A percentile compares a stretch with the other conserved stretches of the same genome.
These are phyloP conservation scores for Eumerus sabulonum DNA, from an alignment of 2,888 invertebrate species.

Conservation along the genomic window DNA sequence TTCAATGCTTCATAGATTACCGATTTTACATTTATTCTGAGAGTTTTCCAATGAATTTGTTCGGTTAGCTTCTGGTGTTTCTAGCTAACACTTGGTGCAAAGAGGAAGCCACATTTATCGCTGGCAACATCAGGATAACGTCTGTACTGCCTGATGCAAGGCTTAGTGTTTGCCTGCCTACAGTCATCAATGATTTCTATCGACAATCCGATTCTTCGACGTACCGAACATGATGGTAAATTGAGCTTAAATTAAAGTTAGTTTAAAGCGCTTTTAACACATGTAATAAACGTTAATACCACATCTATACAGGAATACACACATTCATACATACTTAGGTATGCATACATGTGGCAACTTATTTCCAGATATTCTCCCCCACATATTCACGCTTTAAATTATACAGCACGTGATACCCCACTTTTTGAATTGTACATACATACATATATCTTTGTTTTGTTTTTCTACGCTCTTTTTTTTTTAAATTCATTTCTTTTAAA, in stretches of 20 bases:
- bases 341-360: too few relatives aligned
- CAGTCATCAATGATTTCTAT: slow-evolving; percentile 63
- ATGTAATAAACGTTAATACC: too few relatives aligned
- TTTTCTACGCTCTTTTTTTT: slow-evolving; percentile 32
- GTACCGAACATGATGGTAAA: slow-evolving; percentile 37
- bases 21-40: slow-evolving; percentile 66
- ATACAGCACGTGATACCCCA: slow-evolving; percentile 64
- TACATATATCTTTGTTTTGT: slow-evolving; percentile 55
- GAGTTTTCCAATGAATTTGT: slow-evolving; percentile 65
- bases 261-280: slow-evolving; percentile 11
- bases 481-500: slow-evolving; percentile 11
- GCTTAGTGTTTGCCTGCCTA: slow-evolving; percentile 54
- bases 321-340: too few relatives aligned
- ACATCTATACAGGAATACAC: too few relatives aligned
- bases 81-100: slow-evolving; percentile 53
- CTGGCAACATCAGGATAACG: slow-evolving; percentile 65
- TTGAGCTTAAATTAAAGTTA: slow-evolving; percentile 64
- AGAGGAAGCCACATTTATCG: slow-evolving; percentile 67
- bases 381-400: slow-evolving; percentile 8
- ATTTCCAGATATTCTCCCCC: too few relatives aligned
- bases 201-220: slow-evolving; percentile 47
- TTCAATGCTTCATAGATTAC: slow-evolving; percentile 69
- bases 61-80: slow-evolving; percentile 36
- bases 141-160: slow-evolving; percentile 37
- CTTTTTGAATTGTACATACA: neutral